Base-by-base conservation (phyloP, 2,888 invertebrate genomes). In the Erynnis tages region DNA sequence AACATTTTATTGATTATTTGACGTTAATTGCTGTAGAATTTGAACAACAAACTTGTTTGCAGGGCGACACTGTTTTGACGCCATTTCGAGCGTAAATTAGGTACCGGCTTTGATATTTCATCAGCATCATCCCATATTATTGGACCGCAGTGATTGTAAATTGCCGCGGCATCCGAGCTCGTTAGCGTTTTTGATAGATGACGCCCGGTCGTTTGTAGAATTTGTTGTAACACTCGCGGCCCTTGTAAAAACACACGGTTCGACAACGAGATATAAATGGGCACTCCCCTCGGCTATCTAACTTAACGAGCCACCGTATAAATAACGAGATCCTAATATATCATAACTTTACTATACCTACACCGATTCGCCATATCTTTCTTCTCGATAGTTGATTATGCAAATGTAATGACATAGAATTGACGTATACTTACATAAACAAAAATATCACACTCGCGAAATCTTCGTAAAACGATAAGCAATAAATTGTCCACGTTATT, bases 111-210 rank as follows among this genome's bases (percentile, higher is more conserved):
- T 55, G 62, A 60, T 73, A 75, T 81, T 81, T 79, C 76, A 76
- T 78, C 79, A 73, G 69, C 73, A 79, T 79, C 77, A 77, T 82
- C 73, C 75, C 77, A 71, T 79, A 79, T 85, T 84, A 85, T 83
- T 82, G 79, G 80, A 73, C 66, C 69, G 69, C 68, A 69, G 77
- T 76, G 81, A 84, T 83, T 85, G 82, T 85, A 81, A 84, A 84
- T 78, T 70, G 79, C 76, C 78, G 76, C 79, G 74, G 83, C 80
- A 82, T 86, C 82, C 69, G 67, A 73, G 82, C 85, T 89, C 88
- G 88, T 88, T 88, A 88, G 82, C 72, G 80, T 83, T 83, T 86
- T 86, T 88, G 89, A 89, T 88, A 88, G 87, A 89, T 88, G 87
- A 85, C 82, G 80, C 61, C 60, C 77, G 82, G 77, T 82, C 78